A percentile compares a stretch with the other conserved stretches of the same genome.
Conservation (phyloP, 2,797 vertebrate species). For the Chloroceryle amazona region DNA sequence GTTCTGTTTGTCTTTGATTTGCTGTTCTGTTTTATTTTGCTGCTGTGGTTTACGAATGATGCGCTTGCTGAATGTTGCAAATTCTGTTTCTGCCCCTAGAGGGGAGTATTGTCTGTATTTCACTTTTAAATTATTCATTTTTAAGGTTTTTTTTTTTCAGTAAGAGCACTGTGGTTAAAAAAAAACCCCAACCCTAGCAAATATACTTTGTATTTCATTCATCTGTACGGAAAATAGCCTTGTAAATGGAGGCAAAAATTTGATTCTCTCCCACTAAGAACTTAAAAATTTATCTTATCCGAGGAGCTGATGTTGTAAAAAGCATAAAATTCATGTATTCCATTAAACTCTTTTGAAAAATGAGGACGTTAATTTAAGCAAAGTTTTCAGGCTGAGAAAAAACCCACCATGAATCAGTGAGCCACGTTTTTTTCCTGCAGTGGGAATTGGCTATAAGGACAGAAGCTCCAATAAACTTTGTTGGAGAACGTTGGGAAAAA, state of each 20-base stretch:
- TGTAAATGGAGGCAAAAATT: background rate
- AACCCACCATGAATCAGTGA: background rate
- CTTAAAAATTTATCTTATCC: background rate
- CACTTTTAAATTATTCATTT: background rate
- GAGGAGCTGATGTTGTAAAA: background rate
- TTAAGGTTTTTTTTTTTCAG: background rate
- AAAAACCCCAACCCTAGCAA: background rate
- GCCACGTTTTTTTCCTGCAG: background rate
- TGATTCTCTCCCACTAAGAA: background rate
- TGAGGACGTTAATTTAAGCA: background rate
- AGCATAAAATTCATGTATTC: background rate
- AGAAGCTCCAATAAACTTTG: background rate
- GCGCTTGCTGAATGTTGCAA: background rate
- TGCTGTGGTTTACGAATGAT: background rate
- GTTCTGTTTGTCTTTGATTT: background rate
- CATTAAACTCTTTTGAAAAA: background rate
- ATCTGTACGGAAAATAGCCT: background rate
- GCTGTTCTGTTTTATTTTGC: background rate
- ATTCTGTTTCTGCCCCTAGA: constrained; percentile 53
- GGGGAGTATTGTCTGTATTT: constrained; percentile 41
- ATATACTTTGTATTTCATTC: background rate
- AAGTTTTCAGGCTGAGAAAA: background rate
- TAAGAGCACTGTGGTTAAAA: background rate
- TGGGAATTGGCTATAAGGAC: background rate
- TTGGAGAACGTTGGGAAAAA: background rate